These are phyloP conservation scores for Python bivittatus DNA, from an alignment of 2,113 vertebrate genomes.

Conservation along the genomic window DNA sequence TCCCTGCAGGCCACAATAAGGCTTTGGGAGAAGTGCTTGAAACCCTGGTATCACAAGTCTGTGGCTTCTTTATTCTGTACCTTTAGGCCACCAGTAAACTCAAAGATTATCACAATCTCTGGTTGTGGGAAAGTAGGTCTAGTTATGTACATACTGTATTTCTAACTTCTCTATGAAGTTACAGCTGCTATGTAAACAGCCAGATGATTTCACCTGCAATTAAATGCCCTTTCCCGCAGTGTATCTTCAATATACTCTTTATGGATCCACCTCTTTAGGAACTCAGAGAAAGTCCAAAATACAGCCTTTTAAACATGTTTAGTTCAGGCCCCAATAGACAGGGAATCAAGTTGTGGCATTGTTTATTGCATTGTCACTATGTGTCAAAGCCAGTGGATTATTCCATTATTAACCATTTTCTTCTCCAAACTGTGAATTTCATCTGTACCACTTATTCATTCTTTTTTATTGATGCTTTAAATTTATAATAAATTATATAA, in stretches of 20 bases:
- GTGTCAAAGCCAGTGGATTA: not conserved
- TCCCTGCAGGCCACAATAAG: not conserved
- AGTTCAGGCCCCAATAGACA: not conserved
- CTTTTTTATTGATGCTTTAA: not conserved
- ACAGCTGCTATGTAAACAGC: not conserved
- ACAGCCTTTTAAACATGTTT: not conserved
- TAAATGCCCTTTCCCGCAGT: not conserved
- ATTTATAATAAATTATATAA: not conserved
- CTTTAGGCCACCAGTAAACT: not conserved
- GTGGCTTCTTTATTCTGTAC: not conserved
- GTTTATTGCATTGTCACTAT: not conserved
- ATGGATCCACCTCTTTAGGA: not conserved
- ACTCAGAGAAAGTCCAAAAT: not conserved
- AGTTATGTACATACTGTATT: not conserved
- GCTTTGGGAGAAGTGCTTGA: not conserved
- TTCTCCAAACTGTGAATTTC: not conserved
- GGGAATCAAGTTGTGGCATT: not conserved
- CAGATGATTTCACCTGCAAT: not conserved
- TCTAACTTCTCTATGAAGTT: not conserved
- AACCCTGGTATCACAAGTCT: not conserved
- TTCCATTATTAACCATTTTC: not conserved
- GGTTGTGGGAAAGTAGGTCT: not conserved
- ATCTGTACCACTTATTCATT: not conserved
- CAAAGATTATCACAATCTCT: not conserved
- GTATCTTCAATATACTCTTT: not conserved